A percentile compares a stretch with the other conserved stretches of the same genome.
phyloP scores from a whole-genome alignment of 2,797 vertebrate genomes.

The Eospalax fontanierii region DNA sequence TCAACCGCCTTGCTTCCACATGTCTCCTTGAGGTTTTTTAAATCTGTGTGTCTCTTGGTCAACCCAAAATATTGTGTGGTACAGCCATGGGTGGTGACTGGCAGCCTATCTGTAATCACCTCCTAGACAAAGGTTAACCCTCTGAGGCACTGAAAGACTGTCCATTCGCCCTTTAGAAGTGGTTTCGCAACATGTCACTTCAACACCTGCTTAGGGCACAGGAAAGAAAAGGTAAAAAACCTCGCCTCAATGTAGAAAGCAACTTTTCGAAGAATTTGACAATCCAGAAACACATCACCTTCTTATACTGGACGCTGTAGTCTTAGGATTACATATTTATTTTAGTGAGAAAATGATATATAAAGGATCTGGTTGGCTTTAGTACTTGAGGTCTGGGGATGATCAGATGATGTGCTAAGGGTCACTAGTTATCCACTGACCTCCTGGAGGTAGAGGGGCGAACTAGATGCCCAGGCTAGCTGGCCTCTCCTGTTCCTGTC shows the following conservation, averaged over 20 bases:
- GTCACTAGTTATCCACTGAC: not conserved
- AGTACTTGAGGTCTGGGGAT: not conserved
- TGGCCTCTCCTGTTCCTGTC: accelerated
- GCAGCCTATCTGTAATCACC: not conserved
- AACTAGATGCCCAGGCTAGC: not conserved
- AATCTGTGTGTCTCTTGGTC: not conserved
- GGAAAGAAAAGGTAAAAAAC: accelerated
- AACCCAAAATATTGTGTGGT: not conserved
- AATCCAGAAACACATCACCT: not conserved
- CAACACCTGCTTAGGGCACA: not conserved
- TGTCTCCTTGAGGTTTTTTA: not conserved
- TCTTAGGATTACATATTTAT: not conserved
- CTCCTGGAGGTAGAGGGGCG: conserved; percentile 17
- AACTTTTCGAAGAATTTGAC: not conserved
- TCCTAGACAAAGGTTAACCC: not conserved
- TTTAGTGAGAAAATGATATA: not conserved
- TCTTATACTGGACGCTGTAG: not conserved
- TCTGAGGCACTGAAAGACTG: not conserved
- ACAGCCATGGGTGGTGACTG: not conserved
- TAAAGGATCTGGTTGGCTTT: accelerated
- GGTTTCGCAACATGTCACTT: not conserved
- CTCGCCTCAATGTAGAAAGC: not conserved
- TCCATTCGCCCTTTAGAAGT: no score
- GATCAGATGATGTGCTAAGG: conserved; percentile 51
- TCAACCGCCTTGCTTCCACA: no score